A percentile compares a stretch with the other conserved stretches of the same genome.
Conservation (phyloP, 2,888 invertebrate species). For the Cremastobaeus sp. region DNA sequence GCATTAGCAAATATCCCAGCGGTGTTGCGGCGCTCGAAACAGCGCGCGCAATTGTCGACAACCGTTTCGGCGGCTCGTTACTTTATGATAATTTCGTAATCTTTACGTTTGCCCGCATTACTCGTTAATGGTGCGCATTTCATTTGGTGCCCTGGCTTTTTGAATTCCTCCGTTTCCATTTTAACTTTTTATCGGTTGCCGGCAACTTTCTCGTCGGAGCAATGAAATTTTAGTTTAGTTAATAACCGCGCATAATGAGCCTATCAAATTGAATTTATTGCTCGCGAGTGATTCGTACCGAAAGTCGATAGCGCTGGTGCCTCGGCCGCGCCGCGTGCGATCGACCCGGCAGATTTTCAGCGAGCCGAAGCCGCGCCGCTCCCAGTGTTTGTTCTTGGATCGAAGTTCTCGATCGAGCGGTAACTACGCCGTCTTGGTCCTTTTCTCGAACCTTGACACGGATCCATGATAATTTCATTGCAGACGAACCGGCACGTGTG, state of each 20-base stretch:
- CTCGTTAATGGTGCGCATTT: conserved; percentile 16
- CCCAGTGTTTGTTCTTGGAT: conserved; percentile 31
- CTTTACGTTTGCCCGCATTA: no score
- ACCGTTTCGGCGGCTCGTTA: background rate
- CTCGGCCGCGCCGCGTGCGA: conserved; percentile 9
- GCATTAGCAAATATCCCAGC: no score
- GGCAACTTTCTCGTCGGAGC: no score
- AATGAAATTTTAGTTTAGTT: no score
- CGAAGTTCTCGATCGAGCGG: conserved; percentile 14
- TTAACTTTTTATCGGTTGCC: no score
- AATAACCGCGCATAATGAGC: no score
- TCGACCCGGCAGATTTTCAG: conserved; percentile 46
- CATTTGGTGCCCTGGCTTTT: conserved; percentile 27
- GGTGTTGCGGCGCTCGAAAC: no score
- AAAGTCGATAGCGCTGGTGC: no score
- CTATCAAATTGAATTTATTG: no score
- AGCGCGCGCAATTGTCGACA: background rate
- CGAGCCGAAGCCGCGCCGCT: conserved; percentile 46
- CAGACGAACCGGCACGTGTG: background rate
- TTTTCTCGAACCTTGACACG: conserved; percentile 22
- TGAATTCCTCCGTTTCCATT: no score
- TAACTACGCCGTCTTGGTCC: conserved; percentile 3
- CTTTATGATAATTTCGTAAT: no score
- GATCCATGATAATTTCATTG: conserved; percentile 23
- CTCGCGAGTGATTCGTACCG: no score